Evolutionary conservation across 2,888 invertebrate genomes (phyloP).

Genomic region (Fragum whitleyi): DNA sequence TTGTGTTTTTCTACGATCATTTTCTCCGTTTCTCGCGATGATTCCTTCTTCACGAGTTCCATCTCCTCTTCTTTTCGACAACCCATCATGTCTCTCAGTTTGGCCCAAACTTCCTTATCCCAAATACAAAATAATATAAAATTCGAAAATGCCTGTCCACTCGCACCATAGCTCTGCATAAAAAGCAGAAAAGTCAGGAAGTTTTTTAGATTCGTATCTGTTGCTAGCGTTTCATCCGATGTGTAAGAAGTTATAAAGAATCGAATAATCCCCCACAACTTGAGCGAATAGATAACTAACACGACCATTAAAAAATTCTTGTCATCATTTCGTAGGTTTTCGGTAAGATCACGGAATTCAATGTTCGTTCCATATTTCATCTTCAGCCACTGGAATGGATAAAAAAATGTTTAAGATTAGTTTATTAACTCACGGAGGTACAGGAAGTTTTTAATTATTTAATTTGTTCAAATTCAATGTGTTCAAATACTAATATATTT

Average conservation of each 20-base stretch:
- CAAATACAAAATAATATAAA: conserved; percentile 51
- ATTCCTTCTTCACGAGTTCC: not conserved
- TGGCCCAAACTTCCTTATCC: conserved; percentile 46
- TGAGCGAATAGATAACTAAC: conserved; percentile 48
- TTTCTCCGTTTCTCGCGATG: not conserved
- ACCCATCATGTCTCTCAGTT: conserved; percentile 22
- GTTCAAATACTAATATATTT: too few species aligned
- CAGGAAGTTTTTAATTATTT: not conserved
- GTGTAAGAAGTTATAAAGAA: conserved; percentile 55
- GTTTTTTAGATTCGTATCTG: not conserved
- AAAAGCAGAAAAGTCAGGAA: conserved; percentile 43
- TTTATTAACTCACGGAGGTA: not conserved
- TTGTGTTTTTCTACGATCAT: not conserved
- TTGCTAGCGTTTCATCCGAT: conserved; percentile 3
- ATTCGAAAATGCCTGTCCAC: conserved; percentile 63
- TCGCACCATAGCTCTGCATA: conserved; percentile 60
- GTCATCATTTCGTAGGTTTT: conserved; percentile 50
- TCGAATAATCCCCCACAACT: conserved; percentile 57
- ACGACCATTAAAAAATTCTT: conserved; percentile 49
- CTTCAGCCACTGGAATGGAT: conserved; percentile 12
- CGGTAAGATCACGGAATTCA: conserved; percentile 6
- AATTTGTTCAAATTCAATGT: too few species aligned
- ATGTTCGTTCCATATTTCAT: not conserved
- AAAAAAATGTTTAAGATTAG: not conserved
- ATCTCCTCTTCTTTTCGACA: not conserved